These are phyloP conservation scores for Orchestia grillus DNA, from an alignment of 1,140 invertebrate species.

Conservation along the genomic window DNA sequence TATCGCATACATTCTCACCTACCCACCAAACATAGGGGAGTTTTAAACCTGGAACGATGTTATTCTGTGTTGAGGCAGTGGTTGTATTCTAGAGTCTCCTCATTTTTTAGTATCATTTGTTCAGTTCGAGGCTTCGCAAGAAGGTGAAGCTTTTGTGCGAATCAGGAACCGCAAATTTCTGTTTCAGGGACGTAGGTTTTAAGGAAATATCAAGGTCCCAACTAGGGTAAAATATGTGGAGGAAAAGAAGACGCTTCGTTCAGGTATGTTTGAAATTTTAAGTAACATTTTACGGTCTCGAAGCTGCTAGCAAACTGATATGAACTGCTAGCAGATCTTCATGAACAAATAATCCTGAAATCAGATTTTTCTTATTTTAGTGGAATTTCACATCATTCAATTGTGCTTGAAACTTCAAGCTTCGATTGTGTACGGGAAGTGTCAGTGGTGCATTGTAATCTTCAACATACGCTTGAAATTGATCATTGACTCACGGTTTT, in stretches of 20 bases:
- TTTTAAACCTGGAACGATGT: not conserved
- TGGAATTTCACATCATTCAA: not conserved
- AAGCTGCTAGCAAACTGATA: not conserved
- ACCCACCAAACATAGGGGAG: not conserved
- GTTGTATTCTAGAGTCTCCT: no score
- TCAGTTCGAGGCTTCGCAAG: not conserved
- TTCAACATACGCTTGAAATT: not conserved
- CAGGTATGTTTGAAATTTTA: no score
- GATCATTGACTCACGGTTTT: not conserved
- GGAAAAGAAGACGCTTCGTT: not conserved
- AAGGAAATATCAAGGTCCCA: not conserved
- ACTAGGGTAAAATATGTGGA: not conserved
- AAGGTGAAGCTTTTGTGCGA: not conserved
- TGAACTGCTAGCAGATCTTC: not conserved
- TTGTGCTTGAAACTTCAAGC: not conserved
- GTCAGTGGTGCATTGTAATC: not conserved
- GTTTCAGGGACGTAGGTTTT: not conserved
- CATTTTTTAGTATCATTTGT: not conserved
- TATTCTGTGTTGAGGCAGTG: not conserved
- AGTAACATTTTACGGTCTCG: not conserved
- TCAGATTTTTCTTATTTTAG: not conserved
- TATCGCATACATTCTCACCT: not conserved
- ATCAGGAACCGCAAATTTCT: not conserved
- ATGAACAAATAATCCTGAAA: not conserved
- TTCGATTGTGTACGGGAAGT: not conserved